phyloP scores from a whole-genome alignment of 2,113 vertebrate species.

The Polypterus bichir region DNA sequence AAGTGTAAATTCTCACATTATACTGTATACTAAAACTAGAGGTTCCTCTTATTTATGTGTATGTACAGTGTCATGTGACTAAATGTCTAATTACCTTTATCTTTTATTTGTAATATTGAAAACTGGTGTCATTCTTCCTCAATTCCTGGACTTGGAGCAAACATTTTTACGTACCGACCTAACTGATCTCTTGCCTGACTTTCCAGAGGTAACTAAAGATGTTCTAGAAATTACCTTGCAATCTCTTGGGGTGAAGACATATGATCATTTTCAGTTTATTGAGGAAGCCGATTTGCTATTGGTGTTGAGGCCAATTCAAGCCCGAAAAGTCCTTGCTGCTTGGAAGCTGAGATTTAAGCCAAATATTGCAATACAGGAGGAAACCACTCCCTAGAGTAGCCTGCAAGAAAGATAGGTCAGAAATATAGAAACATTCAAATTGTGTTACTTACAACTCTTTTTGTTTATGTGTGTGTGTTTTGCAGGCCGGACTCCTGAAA shows the following conservation, averaged over 20 bases:
- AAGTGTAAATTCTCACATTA: conserved; percentile 1
- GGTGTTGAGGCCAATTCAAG: conserved; percentile 24
- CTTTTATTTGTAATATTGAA: no score
- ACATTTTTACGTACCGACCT: conserved; percentile 19
- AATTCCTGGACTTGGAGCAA: conserved; percentile 13
- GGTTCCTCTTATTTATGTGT: not conserved
- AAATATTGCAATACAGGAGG: not conserved
- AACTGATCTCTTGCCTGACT: conserved; percentile 22
- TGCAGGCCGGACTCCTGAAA: not conserved
- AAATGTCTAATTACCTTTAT: conserved; percentile 3
- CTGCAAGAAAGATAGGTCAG: no score
- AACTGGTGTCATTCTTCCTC: conserved; percentile 2
- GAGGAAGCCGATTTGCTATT: conserved; percentile 4
- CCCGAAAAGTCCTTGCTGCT: conserved; percentile 19
- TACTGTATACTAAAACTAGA: not conserved
- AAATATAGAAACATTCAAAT: no score
- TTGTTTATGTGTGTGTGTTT: conserved; percentile 6
- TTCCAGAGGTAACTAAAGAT: conserved; percentile 17
- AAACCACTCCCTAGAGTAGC: no score
- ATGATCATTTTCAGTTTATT: no score
- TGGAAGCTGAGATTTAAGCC: conserved; percentile 11
- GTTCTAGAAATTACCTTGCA: conserved; percentile 21
- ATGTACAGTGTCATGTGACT: conserved; percentile 1
- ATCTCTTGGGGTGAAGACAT: not conserved
- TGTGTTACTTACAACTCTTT: not conserved